A percentile compares a stretch with the other conserved stretches of the same genome.
Conservation (phyloP, 2,888 invertebrate genomes). For the Dinocampus coccinellae region DNA sequence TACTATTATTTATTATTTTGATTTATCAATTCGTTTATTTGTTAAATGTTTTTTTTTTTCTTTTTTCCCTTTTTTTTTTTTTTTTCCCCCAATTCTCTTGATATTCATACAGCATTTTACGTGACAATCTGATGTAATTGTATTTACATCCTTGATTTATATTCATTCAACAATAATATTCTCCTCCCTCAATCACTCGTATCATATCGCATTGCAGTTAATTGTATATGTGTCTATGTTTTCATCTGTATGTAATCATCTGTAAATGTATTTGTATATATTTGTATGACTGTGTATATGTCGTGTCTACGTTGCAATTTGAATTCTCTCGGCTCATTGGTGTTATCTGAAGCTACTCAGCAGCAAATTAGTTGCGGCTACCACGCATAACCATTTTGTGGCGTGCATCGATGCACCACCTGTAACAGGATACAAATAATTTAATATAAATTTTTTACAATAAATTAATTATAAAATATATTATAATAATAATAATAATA, state of each 20-base stretch:
- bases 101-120: conserved; percentile 17
- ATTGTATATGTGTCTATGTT: conserved; percentile 5
- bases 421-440: conserved; percentile 45
- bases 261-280: no score
- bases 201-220: conserved; percentile 7
- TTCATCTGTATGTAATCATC: no score
- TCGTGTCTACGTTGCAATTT: conserved; percentile 10
- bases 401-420: conserved; percentile 54
- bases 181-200: not conserved
- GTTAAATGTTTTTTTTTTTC: conserved; percentile 37
- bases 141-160: conserved; percentile 22
- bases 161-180: conserved; percentile 18
- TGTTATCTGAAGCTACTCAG: conserved; percentile 65
- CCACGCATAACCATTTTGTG: conserved; percentile 56
- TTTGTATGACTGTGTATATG: no score
- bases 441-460: no score
- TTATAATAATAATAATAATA: no score
- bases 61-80: conserved; percentile 41
- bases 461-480: no score
- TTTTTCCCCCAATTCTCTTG: not conserved
- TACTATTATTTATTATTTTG: no score
- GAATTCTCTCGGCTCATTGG: conserved; percentile 55
- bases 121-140: conserved; percentile 27
- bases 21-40: no score
- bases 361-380: conserved; percentile 51